Base-by-base conservation (phyloP, 2,113 vertebrate species). In the Ctenodactylus gundi region DNA sequence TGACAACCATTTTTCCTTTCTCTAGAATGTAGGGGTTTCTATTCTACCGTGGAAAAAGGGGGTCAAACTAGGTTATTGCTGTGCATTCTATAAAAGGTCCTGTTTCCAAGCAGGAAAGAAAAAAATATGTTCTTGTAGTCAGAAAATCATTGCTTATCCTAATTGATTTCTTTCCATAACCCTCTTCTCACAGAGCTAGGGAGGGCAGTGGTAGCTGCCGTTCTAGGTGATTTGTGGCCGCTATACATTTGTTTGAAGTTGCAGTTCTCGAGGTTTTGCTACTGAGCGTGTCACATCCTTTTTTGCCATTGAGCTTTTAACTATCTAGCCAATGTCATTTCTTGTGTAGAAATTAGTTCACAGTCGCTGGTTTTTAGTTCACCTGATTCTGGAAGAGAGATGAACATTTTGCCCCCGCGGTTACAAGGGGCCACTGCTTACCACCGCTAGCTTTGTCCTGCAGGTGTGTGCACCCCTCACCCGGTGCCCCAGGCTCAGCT, bases 11-110 rank as follows among this genome's bases (percentile, higher is more conserved):
- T 94, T n/a, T 92, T 39, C 83, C 14, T 86, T 94, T 65, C 39
- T 88, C 92, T 82, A 83, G 36, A 78, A 88, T 85, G n/a, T 36
- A 95, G 41, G 68, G 36, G 84, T 85, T 55, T 96, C 60, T 90
- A 55, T 29, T 46, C 27, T 92, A 65, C 73, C 41, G 29, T 65
- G 34, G 70, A 95, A 92, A 89, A 82, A 64, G 80, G 64, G 39
- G 41, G 10, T 85, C 67, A 83, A 85, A 88, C 25, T 82, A 53
- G 53, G 31, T 93, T 92, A 83, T 34, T 85, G n/a, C 44, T 80
- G 12, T 94, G 95, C 65, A 78, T 13, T 39, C 65, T 60, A 87
- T 41, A 93, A 85, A 90, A 90, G 60, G 41, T n/a, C 36, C 65
- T 70, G 23, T 93, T 82, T 88, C 34, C 31, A 68, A 60, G 21